Evolutionary conservation across 2,888 invertebrate genomes (phyloP).

Genomic region (Scaptodrosophila latifasciaeformis): DNA sequence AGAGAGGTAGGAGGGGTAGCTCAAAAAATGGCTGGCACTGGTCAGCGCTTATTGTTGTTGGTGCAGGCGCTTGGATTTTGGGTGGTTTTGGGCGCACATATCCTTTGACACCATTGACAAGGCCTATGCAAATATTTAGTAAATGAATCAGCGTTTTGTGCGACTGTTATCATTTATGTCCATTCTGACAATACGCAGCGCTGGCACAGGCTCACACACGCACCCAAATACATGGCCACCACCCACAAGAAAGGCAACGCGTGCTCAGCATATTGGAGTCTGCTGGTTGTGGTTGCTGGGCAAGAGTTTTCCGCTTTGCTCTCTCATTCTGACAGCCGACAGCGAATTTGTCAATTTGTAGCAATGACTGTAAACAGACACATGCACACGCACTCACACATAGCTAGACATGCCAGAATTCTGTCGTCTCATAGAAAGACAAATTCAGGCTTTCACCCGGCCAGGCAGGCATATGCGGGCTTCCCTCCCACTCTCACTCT

Average conservation of each 20-base stretch:
- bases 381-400: constrained; percentile 16
- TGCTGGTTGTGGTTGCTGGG: not conserved
- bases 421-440: not conserved
- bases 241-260: not conserved
- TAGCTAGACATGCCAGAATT: constrained; percentile 9
- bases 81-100: not conserved
- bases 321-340: constrained; percentile 43
- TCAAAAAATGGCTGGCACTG: constrained; percentile 41
- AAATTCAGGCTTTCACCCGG: not conserved
- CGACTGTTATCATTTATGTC: constrained; percentile 67
- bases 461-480: constrained; percentile 41
- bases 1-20: constrained; percentile 10
- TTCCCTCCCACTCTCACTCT: not conserved
- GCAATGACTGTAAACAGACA: constrained; percentile 66
- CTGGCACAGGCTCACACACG: constrained; percentile 4
- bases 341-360: constrained; percentile 67
- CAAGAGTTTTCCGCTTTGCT: constrained; percentile 3
- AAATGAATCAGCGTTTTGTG: constrained; percentile 71
- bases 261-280: not conserved
- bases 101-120: constrained; percentile 64
- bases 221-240: not conserved
- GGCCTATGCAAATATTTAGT: constrained; percentile 73
- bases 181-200: constrained; percentile 26
- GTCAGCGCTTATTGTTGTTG: constrained; percentile 48
- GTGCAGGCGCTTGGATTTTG: not conserved